These are phyloP conservation scores for Plebejus melissa DNA, from an alignment of 2,888 invertebrate genomes.

Conservation along the genomic window DNA sequence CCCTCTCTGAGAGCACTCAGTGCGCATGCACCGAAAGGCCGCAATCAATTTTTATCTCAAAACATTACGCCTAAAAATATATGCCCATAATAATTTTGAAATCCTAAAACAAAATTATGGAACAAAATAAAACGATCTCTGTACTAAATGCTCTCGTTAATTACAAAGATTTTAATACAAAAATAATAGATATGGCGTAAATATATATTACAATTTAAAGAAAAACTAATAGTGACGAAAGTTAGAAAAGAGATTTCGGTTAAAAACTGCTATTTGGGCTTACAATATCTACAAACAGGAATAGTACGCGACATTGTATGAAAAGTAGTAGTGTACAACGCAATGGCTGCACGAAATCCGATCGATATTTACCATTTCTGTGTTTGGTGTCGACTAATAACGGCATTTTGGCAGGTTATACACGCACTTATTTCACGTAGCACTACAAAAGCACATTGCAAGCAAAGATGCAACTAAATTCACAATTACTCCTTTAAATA, in stretches of 20 bases:
- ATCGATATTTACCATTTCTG: slow-evolving; percentile 74
- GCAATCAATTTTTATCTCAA: slow-evolving; percentile 47
- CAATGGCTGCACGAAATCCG: slow-evolving; percentile 61
- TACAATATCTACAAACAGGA: slow-evolving; percentile 12
- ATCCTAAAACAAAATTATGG: background rate
- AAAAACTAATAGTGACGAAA: background rate
- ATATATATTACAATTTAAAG: background rate
- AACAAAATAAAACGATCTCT: background rate
- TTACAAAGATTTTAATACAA: background rate
- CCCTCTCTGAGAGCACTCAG: slow-evolving; percentile 50
- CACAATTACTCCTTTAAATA: slow-evolving; percentile 44
- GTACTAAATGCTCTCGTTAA: background rate
- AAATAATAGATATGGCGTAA: background rate
- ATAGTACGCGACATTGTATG: slow-evolving; percentile 33
- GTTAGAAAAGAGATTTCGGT: no score
- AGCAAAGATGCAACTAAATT: slow-evolving; percentile 40
- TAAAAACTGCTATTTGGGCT: background rate
- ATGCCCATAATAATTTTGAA: background rate
- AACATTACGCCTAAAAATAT: slow-evolving; percentile 25
- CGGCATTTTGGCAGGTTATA: slow-evolving; percentile 56
- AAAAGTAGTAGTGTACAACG: slow-evolving; percentile 35
- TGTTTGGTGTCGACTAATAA: slow-evolving; percentile 59
- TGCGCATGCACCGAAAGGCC: slow-evolving; percentile 64
- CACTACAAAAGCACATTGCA: slow-evolving; percentile 59
- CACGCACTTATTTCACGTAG: slow-evolving; percentile 50